phyloP scores from a whole-genome alignment of 2,113 vertebrate species.

The Corythoichthys intestinalis region DNA sequence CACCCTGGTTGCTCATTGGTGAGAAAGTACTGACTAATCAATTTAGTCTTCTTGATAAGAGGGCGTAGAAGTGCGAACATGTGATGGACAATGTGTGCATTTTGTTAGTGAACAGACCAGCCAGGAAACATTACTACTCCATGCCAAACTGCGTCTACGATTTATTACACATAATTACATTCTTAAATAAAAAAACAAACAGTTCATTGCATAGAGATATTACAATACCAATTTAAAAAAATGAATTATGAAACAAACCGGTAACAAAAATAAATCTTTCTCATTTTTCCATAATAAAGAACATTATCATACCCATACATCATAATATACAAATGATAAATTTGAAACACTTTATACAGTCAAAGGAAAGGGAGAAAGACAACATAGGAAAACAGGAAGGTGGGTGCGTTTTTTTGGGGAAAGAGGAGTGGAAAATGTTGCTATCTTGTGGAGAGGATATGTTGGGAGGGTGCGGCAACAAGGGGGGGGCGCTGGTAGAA shows the following conservation, averaged over 20 bases:
- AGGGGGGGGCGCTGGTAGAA: slow-evolving; percentile 57
- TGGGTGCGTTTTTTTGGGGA: slow-evolving; percentile 52
- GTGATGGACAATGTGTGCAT: background rate
- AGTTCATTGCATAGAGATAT: slow-evolving; percentile 99
- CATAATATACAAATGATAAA: slow-evolving; percentile 99
- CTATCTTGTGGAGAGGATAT: slow-evolving; percentile 28
- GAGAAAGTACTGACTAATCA: slow-evolving; percentile 38
- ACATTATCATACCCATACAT: slow-evolving; percentile 98
- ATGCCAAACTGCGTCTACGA: slow-evolving; percentile 94
- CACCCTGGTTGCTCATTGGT: slow-evolving; percentile 23
- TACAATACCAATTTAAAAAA: slow-evolving; percentile 99
- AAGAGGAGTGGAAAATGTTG: slow-evolving; percentile 41
- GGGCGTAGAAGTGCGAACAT: slow-evolving; percentile 34
- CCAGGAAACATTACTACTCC: slow-evolving; percentile 57
- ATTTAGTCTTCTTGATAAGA: slow-evolving; percentile 46
- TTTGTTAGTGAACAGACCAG: slow-evolving; percentile 41
- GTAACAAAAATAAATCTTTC: slow-evolving; percentile 99
- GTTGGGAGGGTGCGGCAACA: slow-evolving; percentile 5
- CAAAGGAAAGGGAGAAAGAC: slow-evolving; percentile 80
- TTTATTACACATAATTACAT: slow-evolving; percentile 99
- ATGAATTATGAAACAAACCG: slow-evolving; percentile 99
- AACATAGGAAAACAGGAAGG: slow-evolving; percentile 75
- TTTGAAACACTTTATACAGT: slow-evolving; percentile 95
- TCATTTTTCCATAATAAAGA: slow-evolving; percentile 95
- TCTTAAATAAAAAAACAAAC: slow-evolving; percentile 99